Percentiles rank a stretch among this genome's conserved stretches.
Evolutionary conservation across 1,140 invertebrate genomes (phyloP).

Genomic region (Eupeodes corollae): DNA sequence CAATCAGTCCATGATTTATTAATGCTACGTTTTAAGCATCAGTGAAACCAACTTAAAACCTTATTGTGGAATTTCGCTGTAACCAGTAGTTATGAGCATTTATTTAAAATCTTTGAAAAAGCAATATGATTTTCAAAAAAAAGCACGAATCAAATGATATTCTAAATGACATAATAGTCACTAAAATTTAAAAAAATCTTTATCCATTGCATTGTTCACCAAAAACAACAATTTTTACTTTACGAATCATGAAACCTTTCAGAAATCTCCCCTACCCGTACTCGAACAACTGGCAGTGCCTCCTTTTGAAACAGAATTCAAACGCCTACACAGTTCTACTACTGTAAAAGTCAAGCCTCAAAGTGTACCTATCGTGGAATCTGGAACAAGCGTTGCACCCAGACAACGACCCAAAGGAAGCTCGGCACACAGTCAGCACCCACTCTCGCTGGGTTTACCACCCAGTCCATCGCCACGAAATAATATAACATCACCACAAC

Average conservation of each 20-base stretch:
- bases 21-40: too few relatives aligned
- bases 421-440: slow-evolving; percentile 34
- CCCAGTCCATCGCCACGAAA: slow-evolving; percentile 39
- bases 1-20: too few relatives aligned
- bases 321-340: slow-evolving; percentile 41
- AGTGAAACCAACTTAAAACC: too few relatives aligned
- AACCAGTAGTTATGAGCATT: too few relatives aligned
- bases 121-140: too few relatives aligned
- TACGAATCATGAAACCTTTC: slow-evolving; percentile 3
- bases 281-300: slow-evolving; percentile 54
- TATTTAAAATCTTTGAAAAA: too few relatives aligned
- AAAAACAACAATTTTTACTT: neutral
- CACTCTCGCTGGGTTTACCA: slow-evolving; percentile 39
- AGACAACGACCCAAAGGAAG: slow-evolving; percentile 69
- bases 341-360: slow-evolving; percentile 32
- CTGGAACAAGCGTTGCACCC: slow-evolving; percentile 69
- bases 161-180: too few relatives aligned
- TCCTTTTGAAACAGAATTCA: slow-evolving; percentile 52
- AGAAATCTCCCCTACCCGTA: slow-evolving; percentile 54
- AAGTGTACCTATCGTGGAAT: slow-evolving; percentile 43
- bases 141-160: too few relatives aligned
- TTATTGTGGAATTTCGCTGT: too few relatives aligned
- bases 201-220: too few relatives aligned
- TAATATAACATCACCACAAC: slow-evolving; percentile 34
- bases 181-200: too few relatives aligned